Evolutionary conservation across 2,888 invertebrate species (phyloP), one percentile per base, ranked within the genome.

Genomic region (Anarsia innoxiella): DNA sequence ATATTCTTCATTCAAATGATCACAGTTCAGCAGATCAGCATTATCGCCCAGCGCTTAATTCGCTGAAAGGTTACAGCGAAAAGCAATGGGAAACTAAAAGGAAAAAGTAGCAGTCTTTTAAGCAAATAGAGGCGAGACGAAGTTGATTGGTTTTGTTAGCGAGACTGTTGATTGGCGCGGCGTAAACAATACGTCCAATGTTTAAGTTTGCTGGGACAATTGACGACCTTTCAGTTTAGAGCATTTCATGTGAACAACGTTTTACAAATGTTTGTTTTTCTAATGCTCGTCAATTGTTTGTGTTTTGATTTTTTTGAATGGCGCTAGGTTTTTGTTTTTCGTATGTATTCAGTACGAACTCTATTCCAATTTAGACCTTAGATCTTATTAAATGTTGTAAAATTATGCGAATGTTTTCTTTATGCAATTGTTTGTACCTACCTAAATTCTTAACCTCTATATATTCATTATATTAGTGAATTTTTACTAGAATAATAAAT

Each of bases 61-160:
- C 25, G 25, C 25, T 23, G 33, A 25, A 11, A 4, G 25, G 15
- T 11, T 26, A 19, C 13, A 26, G 31, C 13, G 31, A 41, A 40
- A 37, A 41, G 41, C 41, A 31, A 68, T 74, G 73, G 67, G 73
- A 78, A 82, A 75, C 73, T 71, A 83, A 83, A 83, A 82, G 69
- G 72, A 78, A 80, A 79, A 80, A 82, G 70, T 63, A 53, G 48
- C 56, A 59, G 72, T 75, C 78, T 78, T 83, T 83, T 83, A 80
- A 83, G 82, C 85, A 86, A 86, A 86, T 80, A 86, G 59, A 72
- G 77, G 74, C 83, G 84, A 85, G 85, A 85, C 82, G 78, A 79
- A 84, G 82, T 82, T 85, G 85, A 86, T 86, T 86, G 84, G 84
- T 86, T 85, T 83, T 82, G 83, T 83, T 83, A 78, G 80, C 80